Base-by-base conservation (phyloP, 2,797 vertebrate genomes). In the Atherinosoma microstoma region DNA sequence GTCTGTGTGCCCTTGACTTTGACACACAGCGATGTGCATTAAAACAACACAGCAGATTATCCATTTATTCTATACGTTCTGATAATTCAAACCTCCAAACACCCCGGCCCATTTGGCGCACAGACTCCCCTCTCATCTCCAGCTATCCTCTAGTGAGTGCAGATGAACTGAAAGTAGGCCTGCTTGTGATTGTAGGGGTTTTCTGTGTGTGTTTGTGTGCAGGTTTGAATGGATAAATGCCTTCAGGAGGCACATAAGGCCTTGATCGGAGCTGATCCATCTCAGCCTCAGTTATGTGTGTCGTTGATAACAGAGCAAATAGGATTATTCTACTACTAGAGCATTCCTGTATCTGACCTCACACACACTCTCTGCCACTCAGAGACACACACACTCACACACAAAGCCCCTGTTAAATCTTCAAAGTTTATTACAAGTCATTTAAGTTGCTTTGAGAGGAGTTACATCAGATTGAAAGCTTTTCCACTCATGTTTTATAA, bases 301-400 rank as follows among this genome's bases (percentile, higher is more conserved):
- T 70, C 80, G 73, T 80, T 89, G 91, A 91, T 87, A 90, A 88
- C 73, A 77, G 66, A 70, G 83, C 75, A 87, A 88, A 89, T 75
- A 81, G 86, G 88, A 91, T 93, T 92, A 92, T 88, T 88, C 84
- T 82, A 86, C 79, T 88, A 87, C 85, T 82, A 67, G 67, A 84
- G 84, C 83, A 80, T 88, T 90, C 79, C 81, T 88, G 63, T 72
- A 72, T 88, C 79, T 79, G 81, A 84, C 85, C 82, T 70, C 47
- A 64, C 34, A 58, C 68, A 63, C 56, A 63, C 16, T 45, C 16
- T 45, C 51, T 12, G 29, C 51, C 65, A 29, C 71, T 32, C 65
- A 54, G 35, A 74, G 32, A 35, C 34, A 35, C 6, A 35, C 8
- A 10, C 34, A 35, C 34, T 70, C 22, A 68, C 59, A 75, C 72